Percentiles rank a stretch among this genome's conserved stretches.
Evolutionary conservation across 2,113 vertebrate genomes (phyloP).

Genomic region (Xiphorhynchus elegans): DNA sequence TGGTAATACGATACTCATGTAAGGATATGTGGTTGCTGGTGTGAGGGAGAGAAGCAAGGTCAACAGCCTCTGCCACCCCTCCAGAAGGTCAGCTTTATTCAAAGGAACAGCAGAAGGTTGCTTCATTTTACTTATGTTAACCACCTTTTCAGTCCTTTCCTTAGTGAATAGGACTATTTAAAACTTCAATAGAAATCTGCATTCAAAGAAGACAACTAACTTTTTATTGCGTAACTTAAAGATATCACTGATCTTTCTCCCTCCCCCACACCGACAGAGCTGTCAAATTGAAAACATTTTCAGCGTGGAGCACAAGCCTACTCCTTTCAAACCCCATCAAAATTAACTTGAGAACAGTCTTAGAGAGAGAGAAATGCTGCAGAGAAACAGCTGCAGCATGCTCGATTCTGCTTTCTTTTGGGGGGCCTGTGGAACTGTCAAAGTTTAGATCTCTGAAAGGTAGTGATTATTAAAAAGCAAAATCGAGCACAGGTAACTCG

Average conservation of each 20-base stretch:
- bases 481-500: background rate
- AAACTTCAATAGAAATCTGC: slow-evolving; percentile 57
- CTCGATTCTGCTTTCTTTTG: background rate
- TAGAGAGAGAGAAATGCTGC: slow-evolving; percentile 21
- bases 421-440: background rate
- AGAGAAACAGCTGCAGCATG: slow-evolving; percentile 45
- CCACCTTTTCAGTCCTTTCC: background rate
- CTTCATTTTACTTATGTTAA: background rate
- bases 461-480: background rate
- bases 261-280: slow-evolving; percentile 62
- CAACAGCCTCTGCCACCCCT: background rate
- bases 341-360: slow-evolving; percentile 62
- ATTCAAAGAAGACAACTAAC: slow-evolving; percentile 63
- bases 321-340: slow-evolving; percentile 61
- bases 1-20: background rate
- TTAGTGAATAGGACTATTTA: slow-evolving; percentile 45
- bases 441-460: background rate
- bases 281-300: slow-evolving; percentile 67
- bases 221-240: slow-evolving; percentile 70
- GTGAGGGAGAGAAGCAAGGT: slow-evolving; percentile 18
- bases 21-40: background rate
- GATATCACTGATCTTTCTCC: slow-evolving; percentile 66
- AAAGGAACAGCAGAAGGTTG: background rate
- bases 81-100: slow-evolving; percentile 38
- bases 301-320: slow-evolving; percentile 43